Base-by-base conservation (phyloP, 1,140 invertebrate species). In the Cepaea nemoralis region DNA sequence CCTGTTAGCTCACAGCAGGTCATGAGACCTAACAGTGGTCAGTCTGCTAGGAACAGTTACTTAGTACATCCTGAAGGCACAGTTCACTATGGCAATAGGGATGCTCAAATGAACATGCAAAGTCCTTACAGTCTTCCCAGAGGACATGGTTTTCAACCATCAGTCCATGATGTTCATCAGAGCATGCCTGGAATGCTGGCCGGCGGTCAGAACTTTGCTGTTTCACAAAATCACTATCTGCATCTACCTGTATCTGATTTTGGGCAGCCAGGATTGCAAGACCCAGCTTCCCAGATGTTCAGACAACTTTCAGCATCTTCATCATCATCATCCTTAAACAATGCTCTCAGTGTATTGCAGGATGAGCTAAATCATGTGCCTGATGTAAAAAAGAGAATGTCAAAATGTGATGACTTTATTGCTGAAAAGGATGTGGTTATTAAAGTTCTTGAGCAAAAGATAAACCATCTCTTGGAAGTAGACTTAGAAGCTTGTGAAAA, bases 331-430 rank as follows among this genome's bases (percentile, higher is more conserved):
- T 63, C 59, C 16, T 63, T 31, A 31, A 16, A 10, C 59, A 31
- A 16, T 19, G 0, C 10, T 63, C 59, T 16, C 5, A 63, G 16
- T 16, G 5, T 10, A 70, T 71, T 85, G 3, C 39, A 85, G 5
- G 66, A 71, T 14, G 63, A 50, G 37, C 83, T 87, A 48, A 35
- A 86, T 74, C 76, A 80, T 27, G 83, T 83, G 31, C 77, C 71
- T 14, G 84, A 86, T 76, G 50, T 82, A 59, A 73, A 88, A 50
- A 84, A 82, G 78, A 80, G 83, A 45, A 82, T 70, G 33, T 67
- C 83, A 42, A 86, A 85, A 77, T 80, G 83, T 67, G 85, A 85
- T 12, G 82, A 84, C 22, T 59, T 82, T 70, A 75, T 88, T 19
- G 77, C 78, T 33, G 70, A 81, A 2, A 19, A 87, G 16, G 59